Percentiles rank a stretch among this genome's conserved stretches.
Evolutionary conservation across 2,113 vertebrate species (phyloP).

Genomic region (Anguilla japonica): DNA sequence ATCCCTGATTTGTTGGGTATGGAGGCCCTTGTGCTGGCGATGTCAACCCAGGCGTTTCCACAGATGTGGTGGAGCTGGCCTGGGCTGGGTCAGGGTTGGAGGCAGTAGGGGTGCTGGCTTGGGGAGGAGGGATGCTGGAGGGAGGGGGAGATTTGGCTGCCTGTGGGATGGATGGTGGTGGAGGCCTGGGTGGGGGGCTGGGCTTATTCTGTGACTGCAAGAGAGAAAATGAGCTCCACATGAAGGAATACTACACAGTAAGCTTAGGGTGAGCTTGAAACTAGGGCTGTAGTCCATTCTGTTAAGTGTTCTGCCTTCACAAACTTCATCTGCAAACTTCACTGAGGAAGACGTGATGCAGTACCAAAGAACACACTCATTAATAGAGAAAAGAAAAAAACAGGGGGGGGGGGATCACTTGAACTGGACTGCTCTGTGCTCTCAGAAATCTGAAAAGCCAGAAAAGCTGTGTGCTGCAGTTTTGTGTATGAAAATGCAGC

Average conservation of each 20-base stretch:
- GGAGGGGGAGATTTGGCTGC: constrained; percentile 53
- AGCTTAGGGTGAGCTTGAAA: not conserved
- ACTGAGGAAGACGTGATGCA: too few species aligned
- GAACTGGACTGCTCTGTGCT: too few species aligned
- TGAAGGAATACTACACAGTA: not conserved
- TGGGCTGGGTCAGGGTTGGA: constrained; percentile 61
- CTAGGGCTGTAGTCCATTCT: not conserved
- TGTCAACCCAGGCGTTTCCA: not conserved
- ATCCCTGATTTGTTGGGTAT: constrained; percentile 85
- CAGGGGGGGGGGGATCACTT: too few species aligned
- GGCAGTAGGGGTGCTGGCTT: constrained; percentile 50
- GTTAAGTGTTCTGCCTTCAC: too few species aligned
- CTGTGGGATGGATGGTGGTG: constrained; percentile 79
- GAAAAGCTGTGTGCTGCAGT: too few species aligned
- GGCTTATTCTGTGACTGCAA: constrained; percentile 69
- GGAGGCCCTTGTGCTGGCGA: constrained; percentile 70
- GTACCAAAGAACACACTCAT: too few species aligned
- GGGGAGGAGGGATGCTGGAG: constrained; percentile 40
- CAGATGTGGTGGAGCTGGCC: not conserved
- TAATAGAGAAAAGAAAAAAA: too few species aligned
- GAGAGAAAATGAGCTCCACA: constrained; percentile 20
- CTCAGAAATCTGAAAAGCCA: too few species aligned
- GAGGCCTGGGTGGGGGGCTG: constrained; percentile 87
- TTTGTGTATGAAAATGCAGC: too few species aligned
- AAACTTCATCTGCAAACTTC: too few species aligned